Percentiles rank a stretch among this genome's conserved stretches.
Evolutionary conservation across 2,888 invertebrate species (phyloP).

Genomic region (Scaptomyza flava): DNA sequence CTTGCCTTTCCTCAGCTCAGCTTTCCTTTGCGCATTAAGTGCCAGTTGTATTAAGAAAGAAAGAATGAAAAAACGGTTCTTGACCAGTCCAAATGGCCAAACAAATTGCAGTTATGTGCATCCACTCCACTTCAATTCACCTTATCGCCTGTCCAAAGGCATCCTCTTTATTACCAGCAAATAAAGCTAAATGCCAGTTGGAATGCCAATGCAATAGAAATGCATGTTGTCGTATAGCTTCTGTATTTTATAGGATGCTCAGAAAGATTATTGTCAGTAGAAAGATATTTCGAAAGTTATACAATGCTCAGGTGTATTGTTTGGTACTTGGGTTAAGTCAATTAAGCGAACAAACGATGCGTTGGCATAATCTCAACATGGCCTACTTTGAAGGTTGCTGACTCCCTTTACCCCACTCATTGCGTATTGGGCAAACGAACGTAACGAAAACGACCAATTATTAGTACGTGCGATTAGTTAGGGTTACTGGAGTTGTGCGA

Average conservation of each 20-base stretch:
- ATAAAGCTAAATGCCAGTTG: constrained; percentile 11
- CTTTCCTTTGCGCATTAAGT: constrained; percentile 36
- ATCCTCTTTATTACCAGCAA: constrained; percentile 33
- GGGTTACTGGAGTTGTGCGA: constrained; percentile 82
- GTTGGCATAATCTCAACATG: constrained; percentile 53
- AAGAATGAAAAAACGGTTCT: constrained; percentile 19
- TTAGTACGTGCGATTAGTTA: constrained; percentile 84
- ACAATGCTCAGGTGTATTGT: background rate
- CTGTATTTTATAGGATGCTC: too few species aligned
- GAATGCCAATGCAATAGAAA: constrained; percentile 17
- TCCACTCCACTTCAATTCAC: constrained; percentile 17
- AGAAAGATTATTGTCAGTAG: background rate
- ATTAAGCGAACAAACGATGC: constrained; percentile 60
- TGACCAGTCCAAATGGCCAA: constrained; percentile 57
- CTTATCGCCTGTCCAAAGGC: constrained; percentile 33
- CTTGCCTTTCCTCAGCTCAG: constrained; percentile 22
- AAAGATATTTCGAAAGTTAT: constrained; percentile 1
- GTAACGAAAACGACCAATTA: constrained; percentile 36
- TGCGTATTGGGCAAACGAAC: constrained; percentile 8
- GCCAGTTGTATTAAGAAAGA: constrained; percentile 40
- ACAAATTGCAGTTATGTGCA: constrained; percentile 58
- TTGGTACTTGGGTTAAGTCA: constrained; percentile 29
- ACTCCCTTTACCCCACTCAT: background rate
- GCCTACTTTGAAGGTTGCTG: constrained; percentile 39
- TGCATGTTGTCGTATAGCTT: background rate